Base-by-base conservation (phyloP, 2,888 invertebrate genomes). In the Perdita meconis region DNA sequence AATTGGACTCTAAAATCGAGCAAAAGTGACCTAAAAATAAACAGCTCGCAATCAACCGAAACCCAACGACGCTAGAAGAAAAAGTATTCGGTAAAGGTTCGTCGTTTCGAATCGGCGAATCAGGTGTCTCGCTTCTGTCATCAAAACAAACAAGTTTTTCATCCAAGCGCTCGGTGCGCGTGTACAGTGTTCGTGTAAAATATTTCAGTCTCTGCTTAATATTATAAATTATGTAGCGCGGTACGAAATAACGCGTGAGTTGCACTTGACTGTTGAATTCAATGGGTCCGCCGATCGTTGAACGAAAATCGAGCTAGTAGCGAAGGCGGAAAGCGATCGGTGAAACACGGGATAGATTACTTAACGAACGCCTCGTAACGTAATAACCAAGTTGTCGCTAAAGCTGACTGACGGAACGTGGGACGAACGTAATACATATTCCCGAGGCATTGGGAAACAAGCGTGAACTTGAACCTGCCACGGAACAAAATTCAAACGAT, bases 131-230 rank as follows among this genome's bases (percentile, higher is more conserved):
- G 12, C 38, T n/a, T n/a, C n/a, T 26, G 16, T 24, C 51, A 72
- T 81, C 81, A 83, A 81, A 86, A 86, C 81, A 86, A 86, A 83
- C 84, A 83, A 67, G 64, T 86, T 84, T 84, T 80, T 78, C 71
- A 66, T 81, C 56, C 47, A 51, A 26, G 30, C 51, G 16, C 53
- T 51, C 24, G 40, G 16, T 12, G 10, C 13, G 44, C 19, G 40
- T 24, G 22, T n/a, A 10, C 13, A 38, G 13, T 16, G 24, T 26
- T 13, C 19, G 16, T 38, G 50, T 44, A 40, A 67, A 76, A 66
- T 66, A 44, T 51, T 57, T 75, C 47, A 44, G n/a, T 19, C 13
- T 8, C 19, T 16, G n/a, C 3, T 5, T 8, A n/a, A 10, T 6
- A 0, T 5, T 10, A 24, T 40, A 36, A 13, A n/a, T 44, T 47